phyloP scores from a whole-genome alignment of 2,888 invertebrate genomes.

The Yponomeuta sedellus region DNA sequence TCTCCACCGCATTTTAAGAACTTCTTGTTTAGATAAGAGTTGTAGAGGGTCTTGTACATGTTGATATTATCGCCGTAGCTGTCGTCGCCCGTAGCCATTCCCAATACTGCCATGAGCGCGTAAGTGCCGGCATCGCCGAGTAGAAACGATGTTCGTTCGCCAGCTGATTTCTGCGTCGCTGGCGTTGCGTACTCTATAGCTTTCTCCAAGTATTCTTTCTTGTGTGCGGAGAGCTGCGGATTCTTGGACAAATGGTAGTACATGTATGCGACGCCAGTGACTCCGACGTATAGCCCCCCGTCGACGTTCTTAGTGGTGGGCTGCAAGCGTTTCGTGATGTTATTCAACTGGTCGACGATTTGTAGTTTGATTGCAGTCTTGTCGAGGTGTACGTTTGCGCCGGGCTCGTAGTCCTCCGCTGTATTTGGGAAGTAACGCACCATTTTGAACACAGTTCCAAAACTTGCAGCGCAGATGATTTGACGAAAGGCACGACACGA shows the following conservation, averaged over 20 bases:
- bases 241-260: slow-evolving; percentile 81
- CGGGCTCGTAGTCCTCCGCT: slow-evolving; percentile 45
- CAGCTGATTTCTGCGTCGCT: slow-evolving; percentile 73
- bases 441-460: slow-evolving; percentile 41
- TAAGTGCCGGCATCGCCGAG: slow-evolving; percentile 88
- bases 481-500: slow-evolving; percentile 29
- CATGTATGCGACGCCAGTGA: slow-evolving; percentile 85
- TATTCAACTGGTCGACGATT: slow-evolving; percentile 47
- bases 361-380: slow-evolving; percentile 39
- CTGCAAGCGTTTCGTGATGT: slow-evolving; percentile 48
- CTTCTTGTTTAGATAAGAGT: slow-evolving; percentile 47
- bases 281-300: slow-evolving; percentile 81
- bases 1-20: slow-evolving; percentile 84
- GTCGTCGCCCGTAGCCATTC: slow-evolving; percentile 66
- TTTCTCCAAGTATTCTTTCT: slow-evolving; percentile 69
- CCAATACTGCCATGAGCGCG: slow-evolving; percentile 81
- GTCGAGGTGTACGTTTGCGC: slow-evolving; percentile 28
- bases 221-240: slow-evolving; percentile 58
- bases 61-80: slow-evolving; percentile 45
- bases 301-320: slow-evolving; percentile 65
- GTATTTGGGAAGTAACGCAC: slow-evolving; percentile 62
- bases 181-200: slow-evolving; percentile 79
- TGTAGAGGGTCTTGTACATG: slow-evolving; percentile 54
- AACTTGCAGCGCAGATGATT: slow-evolving; percentile 24
- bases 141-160: slow-evolving; percentile 83